Conservation (phyloP, 2,797 vertebrate species). For the Labroides dimidiatus region DNA sequence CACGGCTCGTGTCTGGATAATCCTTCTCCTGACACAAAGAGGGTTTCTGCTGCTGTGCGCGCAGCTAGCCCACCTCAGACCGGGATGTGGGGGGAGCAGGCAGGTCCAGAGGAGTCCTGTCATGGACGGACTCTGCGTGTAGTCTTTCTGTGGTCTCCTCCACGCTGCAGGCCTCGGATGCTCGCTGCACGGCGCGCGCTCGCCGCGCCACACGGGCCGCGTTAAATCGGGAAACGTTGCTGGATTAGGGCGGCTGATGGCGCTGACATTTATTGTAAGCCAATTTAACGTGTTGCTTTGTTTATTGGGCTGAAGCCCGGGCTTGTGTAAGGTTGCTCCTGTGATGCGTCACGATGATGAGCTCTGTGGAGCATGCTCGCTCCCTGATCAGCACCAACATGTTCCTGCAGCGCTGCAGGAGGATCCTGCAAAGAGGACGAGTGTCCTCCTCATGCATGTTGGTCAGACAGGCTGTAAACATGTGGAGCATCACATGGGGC, state of each 20-base stretch:
- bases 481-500: constrained; percentile 39
- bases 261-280: constrained; percentile 72
- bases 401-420: neutral
- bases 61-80: constrained; percentile 72
- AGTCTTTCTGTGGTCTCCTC: constrained; percentile 9
- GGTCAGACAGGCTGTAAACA: constrained; percentile 19
- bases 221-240: constrained; percentile 55
- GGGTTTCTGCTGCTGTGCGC: constrained; percentile 81
- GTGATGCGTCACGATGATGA: constrained; percentile 74
- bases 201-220: constrained; percentile 18
- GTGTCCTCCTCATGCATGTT: constrained; percentile 13
- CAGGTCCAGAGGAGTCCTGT: constrained; percentile 52
- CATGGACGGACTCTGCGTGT: constrained; percentile 50
- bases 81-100: constrained; percentile 39
- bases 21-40: constrained; percentile 85
- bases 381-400: neutral
- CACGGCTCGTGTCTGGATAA: constrained; percentile 78
- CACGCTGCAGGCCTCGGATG: constrained; percentile 50
- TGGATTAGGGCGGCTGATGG: constrained; percentile 71
- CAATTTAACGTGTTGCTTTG: constrained; percentile 71
- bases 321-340: constrained; percentile 64
- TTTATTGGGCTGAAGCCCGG: constrained; percentile 53
- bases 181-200: constrained; percentile 6
- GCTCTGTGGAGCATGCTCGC: constrained; percentile 35
- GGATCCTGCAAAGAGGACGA: constrained; percentile 6